Evolutionary conservation across 2,113 vertebrate species (phyloP).

Genomic region (Oreochromis tanganicae): DNA sequence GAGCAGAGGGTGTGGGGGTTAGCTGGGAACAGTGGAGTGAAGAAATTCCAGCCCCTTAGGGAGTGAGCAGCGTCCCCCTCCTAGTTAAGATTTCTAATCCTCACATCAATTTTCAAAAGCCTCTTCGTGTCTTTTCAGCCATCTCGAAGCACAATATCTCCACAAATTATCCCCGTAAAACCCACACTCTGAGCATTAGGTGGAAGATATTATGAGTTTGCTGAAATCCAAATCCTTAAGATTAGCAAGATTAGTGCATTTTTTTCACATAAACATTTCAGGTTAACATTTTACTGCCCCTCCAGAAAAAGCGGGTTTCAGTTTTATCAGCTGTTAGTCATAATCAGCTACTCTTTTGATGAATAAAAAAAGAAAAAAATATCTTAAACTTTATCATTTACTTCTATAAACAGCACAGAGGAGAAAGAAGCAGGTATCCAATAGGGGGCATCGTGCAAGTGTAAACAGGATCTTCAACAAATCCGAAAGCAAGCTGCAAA

Average conservation of each 20-base stretch:
- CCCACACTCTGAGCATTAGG: neutral
- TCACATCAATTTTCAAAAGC: slow-evolving; percentile 37
- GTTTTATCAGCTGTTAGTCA: neutral
- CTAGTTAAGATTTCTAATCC: slow-evolving; percentile 36
- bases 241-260: neutral
- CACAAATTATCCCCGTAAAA: neutral
- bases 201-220: neutral
- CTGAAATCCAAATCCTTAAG: slow-evolving; percentile 12
- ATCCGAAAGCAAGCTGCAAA: neutral
- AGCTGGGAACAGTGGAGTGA: neutral
- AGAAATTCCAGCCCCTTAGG: slow-evolving; percentile 46
- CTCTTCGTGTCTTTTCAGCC: slow-evolving; percentile 22
- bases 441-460: slow-evolving; percentile 9
- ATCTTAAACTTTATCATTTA: neutral
- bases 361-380: neutral
- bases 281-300: neutral
- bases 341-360: neutral
- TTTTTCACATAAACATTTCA: neutral
- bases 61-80: neutral
- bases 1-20: slow-evolving; percentile 17
- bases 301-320: neutral
- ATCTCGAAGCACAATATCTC: neutral
- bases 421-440: neutral
- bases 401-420: neutral
- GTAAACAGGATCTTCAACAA: neutral